Evolutionary conservation across 2,797 vertebrate species (phyloP).

Genomic region (Etheostoma perlongum): DNA sequence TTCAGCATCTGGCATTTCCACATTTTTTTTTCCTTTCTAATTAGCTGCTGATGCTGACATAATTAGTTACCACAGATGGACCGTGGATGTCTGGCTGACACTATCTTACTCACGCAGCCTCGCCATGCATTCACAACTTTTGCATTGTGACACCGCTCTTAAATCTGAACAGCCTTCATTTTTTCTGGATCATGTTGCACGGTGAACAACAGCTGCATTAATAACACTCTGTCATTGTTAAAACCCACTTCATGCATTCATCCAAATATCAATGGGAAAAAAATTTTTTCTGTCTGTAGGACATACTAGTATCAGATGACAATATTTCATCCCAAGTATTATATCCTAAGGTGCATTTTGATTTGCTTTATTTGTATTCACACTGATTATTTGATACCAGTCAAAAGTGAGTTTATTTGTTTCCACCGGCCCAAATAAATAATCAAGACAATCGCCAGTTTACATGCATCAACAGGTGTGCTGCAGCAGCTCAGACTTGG

Average conservation of each 20-base stretch:
- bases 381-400: constrained; percentile 25
- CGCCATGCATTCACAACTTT: constrained; percentile 25
- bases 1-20: constrained; percentile 77
- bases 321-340: background rate
- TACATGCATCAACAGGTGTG: background rate
- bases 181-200: constrained; percentile 19
- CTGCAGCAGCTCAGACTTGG: background rate
- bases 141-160: constrained; percentile 41
- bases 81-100: constrained; percentile 57
- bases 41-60: constrained; percentile 68
- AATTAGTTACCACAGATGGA: constrained; percentile 76
- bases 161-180: constrained; percentile 18
- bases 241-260: background rate
- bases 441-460: background rate
- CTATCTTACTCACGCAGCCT: constrained; percentile 53
- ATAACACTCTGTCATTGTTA: constrained; percentile 2
- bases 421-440: background rate
- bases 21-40: constrained; percentile 66
- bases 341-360: constrained; percentile 1
- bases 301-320: background rate
- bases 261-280: background rate
- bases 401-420: background rate
- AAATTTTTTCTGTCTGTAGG: background rate
- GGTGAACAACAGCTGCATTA: constrained; percentile 21
- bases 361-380: background rate